Evolutionary conservation across 2,113 vertebrate genomes (phyloP).

Genomic region (Panthera uncia): DNA sequence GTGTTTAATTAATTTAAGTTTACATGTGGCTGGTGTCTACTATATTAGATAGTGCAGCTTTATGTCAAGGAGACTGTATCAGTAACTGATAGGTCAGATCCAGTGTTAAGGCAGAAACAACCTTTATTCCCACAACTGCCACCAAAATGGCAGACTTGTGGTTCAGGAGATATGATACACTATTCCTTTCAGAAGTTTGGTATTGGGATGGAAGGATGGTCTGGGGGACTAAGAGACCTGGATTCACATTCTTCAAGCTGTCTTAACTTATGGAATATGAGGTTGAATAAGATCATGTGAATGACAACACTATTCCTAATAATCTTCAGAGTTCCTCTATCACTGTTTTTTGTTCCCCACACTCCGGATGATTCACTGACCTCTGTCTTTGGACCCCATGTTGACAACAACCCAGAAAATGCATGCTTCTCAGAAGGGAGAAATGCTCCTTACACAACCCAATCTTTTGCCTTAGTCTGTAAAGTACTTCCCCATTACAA

Average conservation of each 20-base stretch:
- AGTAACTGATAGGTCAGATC: not conserved
- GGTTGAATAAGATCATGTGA: not conserved
- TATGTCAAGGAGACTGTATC: not conserved
- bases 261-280: not conserved
- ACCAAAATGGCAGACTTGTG: not conserved
- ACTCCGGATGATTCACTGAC: not conserved
- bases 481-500: slow-evolving; percentile 7
- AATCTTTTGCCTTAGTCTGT: not conserved
- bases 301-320: not conserved
- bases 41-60: not conserved
- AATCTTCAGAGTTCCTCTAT: not conserved
- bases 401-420: not conserved
- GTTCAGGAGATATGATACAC: not conserved
- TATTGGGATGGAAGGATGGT: not conserved
- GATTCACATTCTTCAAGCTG: not conserved
- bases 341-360: not conserved
- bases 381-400: not conserved
- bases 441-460: not conserved
- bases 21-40: not conserved
- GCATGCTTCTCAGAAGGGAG: not conserved
- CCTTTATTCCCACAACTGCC: not conserved
- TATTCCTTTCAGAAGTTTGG: not conserved
- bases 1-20: not conserved
- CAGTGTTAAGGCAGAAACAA: not conserved
- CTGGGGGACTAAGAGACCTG: not conserved